Conservation (phyloP, 1,140 invertebrate genomes). For the Mylabris phalerata region DNA sequence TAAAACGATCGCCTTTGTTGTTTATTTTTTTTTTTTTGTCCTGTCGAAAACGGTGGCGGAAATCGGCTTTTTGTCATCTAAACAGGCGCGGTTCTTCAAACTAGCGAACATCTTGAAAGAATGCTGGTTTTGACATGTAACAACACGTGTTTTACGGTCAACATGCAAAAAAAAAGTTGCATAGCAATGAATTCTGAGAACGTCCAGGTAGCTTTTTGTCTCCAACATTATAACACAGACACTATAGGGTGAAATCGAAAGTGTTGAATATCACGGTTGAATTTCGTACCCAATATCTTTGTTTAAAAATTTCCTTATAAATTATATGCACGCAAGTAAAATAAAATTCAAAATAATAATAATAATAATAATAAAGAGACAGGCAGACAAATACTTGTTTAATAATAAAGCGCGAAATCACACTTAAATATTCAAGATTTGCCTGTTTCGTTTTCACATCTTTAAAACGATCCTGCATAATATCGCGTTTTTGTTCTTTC, state of each 20-base stretch:
- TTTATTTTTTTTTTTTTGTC: no score
- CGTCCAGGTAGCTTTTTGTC: slow-evolving; percentile 15
- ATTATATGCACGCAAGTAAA: no score
- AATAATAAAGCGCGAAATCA: slow-evolving; percentile 13
- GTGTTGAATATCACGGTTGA: slow-evolving; percentile 11
- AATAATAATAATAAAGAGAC: no score
- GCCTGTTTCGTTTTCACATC: not conserved
- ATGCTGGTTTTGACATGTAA: slow-evolving; percentile 13
- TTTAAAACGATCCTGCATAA: slow-evolving; percentile 11
- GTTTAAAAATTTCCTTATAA: no score
- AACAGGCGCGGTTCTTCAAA: slow-evolving; percentile 7
- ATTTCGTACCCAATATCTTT: not conserved
- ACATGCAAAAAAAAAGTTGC: slow-evolving; percentile 12
- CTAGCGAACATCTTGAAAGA: slow-evolving; percentile 12
- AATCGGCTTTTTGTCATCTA: slow-evolving; percentile 5
- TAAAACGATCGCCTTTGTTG: no score
- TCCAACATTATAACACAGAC: not conserved
- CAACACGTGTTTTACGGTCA: slow-evolving; percentile 16
- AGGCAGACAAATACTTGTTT: slow-evolving; percentile 6
- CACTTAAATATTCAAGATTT: slow-evolving; percentile 11
- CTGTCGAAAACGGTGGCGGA: not conserved
- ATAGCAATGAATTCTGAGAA: slow-evolving; percentile 15
- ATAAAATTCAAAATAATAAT: no score
- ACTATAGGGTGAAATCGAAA: slow-evolving; percentile 8
- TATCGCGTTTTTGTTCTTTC: not conserved